A percentile compares a stretch with the other conserved stretches of the same genome.
phyloP scores from a whole-genome alignment of 2,797 vertebrate species.

The Ctenochaetus hawaiiensis region DNA sequence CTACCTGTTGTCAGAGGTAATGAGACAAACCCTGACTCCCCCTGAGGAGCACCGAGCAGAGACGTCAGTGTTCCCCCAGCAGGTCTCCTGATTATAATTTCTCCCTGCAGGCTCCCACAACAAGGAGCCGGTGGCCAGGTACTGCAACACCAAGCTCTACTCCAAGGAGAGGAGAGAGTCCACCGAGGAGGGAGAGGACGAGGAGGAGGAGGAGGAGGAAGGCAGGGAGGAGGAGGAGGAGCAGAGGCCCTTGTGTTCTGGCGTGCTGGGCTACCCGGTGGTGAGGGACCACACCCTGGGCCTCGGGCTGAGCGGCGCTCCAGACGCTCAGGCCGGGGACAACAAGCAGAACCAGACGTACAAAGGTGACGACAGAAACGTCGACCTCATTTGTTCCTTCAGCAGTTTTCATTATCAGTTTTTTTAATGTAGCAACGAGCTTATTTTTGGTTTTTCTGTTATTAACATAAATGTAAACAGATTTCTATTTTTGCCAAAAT shows the following conservation, averaged over 20 bases:
- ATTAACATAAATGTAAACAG: too few species aligned
- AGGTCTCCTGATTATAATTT: constrained; percentile 49
- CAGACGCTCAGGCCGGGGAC: constrained; percentile 79
- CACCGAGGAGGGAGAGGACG: constrained; percentile 57
- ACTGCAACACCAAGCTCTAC: constrained; percentile 77
- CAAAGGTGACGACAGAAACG: constrained; percentile 84
- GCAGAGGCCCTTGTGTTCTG: constrained; percentile 90
- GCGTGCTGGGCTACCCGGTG: constrained; percentile 87
- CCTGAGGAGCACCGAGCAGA: constrained; percentile 37
- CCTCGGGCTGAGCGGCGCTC: constrained; percentile 80
- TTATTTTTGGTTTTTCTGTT: too few species aligned
- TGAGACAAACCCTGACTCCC: constrained; percentile 39
- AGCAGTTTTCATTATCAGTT: too few species aligned
- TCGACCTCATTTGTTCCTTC: background rate
- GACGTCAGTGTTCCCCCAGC: constrained; percentile 40
- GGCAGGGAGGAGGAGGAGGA: constrained; percentile 89
- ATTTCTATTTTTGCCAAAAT: too few species aligned
- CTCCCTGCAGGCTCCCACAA: constrained; percentile 71
- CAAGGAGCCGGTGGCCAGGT: constrained; percentile 72
- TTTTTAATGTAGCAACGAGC: too few species aligned
- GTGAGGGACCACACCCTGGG: constrained; percentile 85
- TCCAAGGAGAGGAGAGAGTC: constrained; percentile 82
- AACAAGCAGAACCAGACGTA: constrained; percentile 80
- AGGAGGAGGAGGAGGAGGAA: constrained; percentile 68
- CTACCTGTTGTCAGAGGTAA: constrained; percentile 63